Evolutionary conservation across 2,888 invertebrate species (phyloP), one percentile per base, ranked within the genome.

Genomic region (Andrena bicolor): DNA sequence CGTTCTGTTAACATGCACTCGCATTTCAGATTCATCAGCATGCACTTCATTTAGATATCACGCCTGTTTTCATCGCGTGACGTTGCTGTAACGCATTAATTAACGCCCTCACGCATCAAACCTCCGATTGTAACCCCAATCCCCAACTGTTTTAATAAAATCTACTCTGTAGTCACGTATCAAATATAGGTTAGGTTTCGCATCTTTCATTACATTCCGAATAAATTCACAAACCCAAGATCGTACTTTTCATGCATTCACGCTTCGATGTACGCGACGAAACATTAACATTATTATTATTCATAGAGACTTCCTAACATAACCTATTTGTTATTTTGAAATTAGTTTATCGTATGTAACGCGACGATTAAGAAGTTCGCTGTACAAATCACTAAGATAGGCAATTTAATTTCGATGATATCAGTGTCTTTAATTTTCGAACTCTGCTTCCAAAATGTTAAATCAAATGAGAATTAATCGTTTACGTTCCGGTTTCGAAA

Each of bases 181-280:
- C 6, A 0, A 6, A 30, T 49, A 26, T 10, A 69, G 48, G 63
- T 69, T 56, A 64, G 26, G 10, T 69, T 20, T 4, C 20, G 1
- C 53, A 26, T 13, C 10, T 51, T 48, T 3, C 5, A 48, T 7
- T 26, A 16, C 16, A 16, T 28, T 23, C 32, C 35, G 26, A 10
- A 20, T 5, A 1, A 16, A 16, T 8, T 3, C 8, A 0, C 20
- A n/a, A 35, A 26, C 3, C 7, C 23, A 23, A 23, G 23, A 28
- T 30, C 51, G 20, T 64, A 63, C 30, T 28, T 70, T n/a, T 26
- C 56, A 10, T 30, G n/a, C 41, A 28, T 48, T 60, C 58, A 70
- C 48, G 28, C 35, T 28, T 20, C 20, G 1, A 10, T 20, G 5
- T 20, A 20, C 35, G 64, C 30, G 56, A 20, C 13, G 5, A 28